These are phyloP conservation scores for Streptopelia turtur DNA, from an alignment of 2,797 vertebrate genomes.

Conservation along the genomic window DNA sequence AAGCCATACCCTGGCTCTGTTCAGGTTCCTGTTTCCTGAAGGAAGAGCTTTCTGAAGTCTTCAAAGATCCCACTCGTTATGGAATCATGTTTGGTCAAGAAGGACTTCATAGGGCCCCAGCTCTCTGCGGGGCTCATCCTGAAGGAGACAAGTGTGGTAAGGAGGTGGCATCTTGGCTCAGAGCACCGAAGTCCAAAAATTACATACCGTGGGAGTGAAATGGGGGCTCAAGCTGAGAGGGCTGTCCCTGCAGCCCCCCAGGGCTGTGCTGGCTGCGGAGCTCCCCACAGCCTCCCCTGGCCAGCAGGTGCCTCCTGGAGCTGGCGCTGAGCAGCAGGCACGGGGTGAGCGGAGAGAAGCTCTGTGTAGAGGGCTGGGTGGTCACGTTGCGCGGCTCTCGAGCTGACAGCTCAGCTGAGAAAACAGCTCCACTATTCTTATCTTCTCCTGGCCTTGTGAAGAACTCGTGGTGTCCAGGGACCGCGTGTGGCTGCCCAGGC, in stretches of 20 bases:
- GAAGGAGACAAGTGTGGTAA: not conserved
- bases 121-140: not conserved
- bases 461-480: not conserved
- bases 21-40: not conserved
- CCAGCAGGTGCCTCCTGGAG: not conserved
- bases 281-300: not conserved
- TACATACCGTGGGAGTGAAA: not conserved
- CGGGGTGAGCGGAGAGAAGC: not conserved
- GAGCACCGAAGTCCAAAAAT: not conserved
- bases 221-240: not conserved
- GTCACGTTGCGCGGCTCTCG: accelerated
- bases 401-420: not conserved
- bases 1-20: not conserved
- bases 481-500: not conserved
- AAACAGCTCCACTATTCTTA: not conserved
- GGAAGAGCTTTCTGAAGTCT: not conserved
- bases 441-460: not conserved
- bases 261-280: not conserved
- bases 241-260: accelerated
- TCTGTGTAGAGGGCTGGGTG: not conserved
- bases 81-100: not conserved
- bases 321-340: not conserved
- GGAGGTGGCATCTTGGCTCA: not conserved
- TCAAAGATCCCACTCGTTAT: not conserved
- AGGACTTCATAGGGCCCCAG: not conserved